Base-by-base conservation (phyloP, 2,113 vertebrate genomes). In the Larimichthys polyactis region DNA sequence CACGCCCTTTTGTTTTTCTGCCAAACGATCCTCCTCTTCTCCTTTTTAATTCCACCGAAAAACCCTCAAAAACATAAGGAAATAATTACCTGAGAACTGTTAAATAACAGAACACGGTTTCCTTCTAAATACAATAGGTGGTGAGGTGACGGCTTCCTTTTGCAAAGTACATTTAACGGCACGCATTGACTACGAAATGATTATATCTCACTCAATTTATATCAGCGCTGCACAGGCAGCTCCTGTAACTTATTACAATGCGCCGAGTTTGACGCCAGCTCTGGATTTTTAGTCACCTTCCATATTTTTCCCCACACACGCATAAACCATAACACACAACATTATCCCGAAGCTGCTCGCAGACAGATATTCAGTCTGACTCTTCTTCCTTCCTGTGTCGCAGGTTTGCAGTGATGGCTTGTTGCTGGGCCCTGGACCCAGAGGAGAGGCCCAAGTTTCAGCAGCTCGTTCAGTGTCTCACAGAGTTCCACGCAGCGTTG, bases 321-420 rank as follows among this genome's bases (percentile, higher is more conserved):
- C 36, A 40, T 27, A 27, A 27, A 27, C n/a, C n/a, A n/a, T n/a
- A n/a, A 27, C 24, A 16, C 27, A 2, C 24, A 27, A 27, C 17
- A 1, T 32, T 22, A 36, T 12, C 24, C n/a, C 40, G n/a, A 43
- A 58, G 5, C 8, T 17, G 19, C n/a, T 63, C 1, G 4, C 29
- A 29, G 8, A 10, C 17, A 43, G 5, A 10, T 12, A 11, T 60
- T 20, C 71, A 15, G 63, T 17, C 3, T 15, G 3, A 7, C 57
- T 16, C 22, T 3, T 55, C 3, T 14, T 9, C 6, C 14, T 12
- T 4, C 14, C 67, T 84, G 76, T 82, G 40, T 22, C 58, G 63
- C 85, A 99, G 98, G 77, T 99, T 99, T 95, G 98, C 98, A 68
- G 98, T 99, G 82, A 99, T 99, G 98, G 98, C 98, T 24, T 99